Evolutionary conservation across 2,888 invertebrate species (phyloP), one percentile per base, ranked within the genome.

Genomic region (Tanypteryx hageni): DNA sequence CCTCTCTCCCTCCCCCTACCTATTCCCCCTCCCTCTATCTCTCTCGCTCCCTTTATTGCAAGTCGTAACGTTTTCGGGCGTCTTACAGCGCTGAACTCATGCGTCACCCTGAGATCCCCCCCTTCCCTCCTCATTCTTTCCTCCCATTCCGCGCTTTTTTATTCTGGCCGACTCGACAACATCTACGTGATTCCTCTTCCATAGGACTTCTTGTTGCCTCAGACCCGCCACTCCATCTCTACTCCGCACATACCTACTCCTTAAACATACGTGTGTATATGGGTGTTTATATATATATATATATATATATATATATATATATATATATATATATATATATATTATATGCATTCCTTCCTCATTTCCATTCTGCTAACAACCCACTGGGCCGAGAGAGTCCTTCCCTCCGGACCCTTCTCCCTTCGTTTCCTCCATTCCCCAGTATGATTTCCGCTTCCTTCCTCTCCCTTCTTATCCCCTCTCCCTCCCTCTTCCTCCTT

Each of bases 91-190:
- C 16, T 64, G n/a, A 16, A 14, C 68, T 68, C 68, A 68, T 68
- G 9, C 68, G n/a, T n/a, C 68, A 5, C 68, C 22, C 68, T 3
- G n/a, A 64, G 16, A 0, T 14, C 7, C 64, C 22, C n/a, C 22
- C 4, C 18, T 16, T 16, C 7, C 16, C 16, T 0, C 3, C 5
- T 44, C 44, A 44, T 44, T 44, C 44, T 5, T 5, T 44, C 44
- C 44, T 5, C 5, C 44, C 44, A 3, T 5, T 16, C 64, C 7
- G 7, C 64, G 0, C 16, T 64, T 68, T n/a, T 22, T 68, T 68
- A 68, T 68, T 68, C 68, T 22, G n/a, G n/a, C 68, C 68, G 68
- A 68, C 68, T 68, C 68, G 68, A 68, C 68, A 68, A 68, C 18
- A 68, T 68, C 68, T 68, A 68, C 68, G 68, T n/a, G 68, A 68